Conservation (phyloP, 1,140 invertebrate species). For the Eulimnadia texana region DNA sequence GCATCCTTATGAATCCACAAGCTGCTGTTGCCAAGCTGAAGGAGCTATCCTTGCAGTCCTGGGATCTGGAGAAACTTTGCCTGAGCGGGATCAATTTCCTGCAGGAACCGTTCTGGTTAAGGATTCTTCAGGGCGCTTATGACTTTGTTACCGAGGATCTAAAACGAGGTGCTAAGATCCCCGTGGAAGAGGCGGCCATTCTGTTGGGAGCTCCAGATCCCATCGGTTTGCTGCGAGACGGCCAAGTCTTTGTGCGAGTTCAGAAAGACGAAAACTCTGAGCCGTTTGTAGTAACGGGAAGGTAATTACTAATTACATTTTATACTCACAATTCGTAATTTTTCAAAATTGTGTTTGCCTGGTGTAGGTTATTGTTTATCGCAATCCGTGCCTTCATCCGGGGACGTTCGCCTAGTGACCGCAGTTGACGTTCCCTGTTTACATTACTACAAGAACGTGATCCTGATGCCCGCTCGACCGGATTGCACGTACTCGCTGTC, state of each 20-base stretch:
- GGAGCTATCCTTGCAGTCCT: background rate
- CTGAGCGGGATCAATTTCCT: background rate
- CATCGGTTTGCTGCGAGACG: background rate
- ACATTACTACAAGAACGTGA: background rate
- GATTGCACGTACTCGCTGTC: background rate
- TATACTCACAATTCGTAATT: no score
- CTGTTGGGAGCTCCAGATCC: constrained; percentile 2
- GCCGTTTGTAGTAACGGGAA: background rate
- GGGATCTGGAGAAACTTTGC: background rate
- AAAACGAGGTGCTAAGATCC: background rate
- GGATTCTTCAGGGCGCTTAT: background rate
- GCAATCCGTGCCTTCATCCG: constrained; percentile 7
- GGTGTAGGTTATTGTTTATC: background rate
- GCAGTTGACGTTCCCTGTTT: background rate
- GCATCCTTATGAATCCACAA: background rate
- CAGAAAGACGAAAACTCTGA: background rate
- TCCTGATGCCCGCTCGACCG: background rate
- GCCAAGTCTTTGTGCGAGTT: background rate
- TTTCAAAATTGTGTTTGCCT: no score
- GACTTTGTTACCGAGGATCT: background rate
- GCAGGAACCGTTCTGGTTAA: background rate
- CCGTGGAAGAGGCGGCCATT: background rate
- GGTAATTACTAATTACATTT: no score
- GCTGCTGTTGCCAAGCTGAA: background rate
- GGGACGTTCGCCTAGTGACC: background rate